A percentile compares a stretch with the other conserved stretches of the same genome.
These are phyloP conservation scores for Dioctria rufipes DNA, from an alignment of 2,888 invertebrate species.

Conservation along the genomic window DNA sequence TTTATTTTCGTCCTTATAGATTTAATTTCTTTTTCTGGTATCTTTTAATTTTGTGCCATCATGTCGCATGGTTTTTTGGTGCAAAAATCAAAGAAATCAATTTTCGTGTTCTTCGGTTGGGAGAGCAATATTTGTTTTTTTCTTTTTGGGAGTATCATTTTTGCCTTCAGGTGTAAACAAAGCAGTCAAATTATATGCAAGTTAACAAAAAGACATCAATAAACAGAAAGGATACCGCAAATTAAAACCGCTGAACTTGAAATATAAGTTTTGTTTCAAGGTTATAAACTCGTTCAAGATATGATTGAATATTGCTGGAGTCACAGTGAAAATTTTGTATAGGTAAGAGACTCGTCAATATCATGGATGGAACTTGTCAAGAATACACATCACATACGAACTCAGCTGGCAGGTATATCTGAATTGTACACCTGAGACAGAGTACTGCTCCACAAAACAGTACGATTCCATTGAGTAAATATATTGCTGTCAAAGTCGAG, in stretches of 20 bases:
- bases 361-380: neutral
- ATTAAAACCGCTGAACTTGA: conserved; percentile 35
- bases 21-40: conserved; percentile 45
- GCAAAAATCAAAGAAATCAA: conserved; percentile 35
- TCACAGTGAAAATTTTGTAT: conserved; percentile 33
- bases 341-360: conserved; percentile 15
- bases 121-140: neutral
- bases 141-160: too few relatives aligned
- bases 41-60: conserved; percentile 32
- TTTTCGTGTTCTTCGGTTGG: neutral
- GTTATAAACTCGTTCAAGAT: conserved; percentile 31
- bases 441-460: neutral
- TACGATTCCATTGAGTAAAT: conserved; percentile 42
- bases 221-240: conserved; percentile 34
- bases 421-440: conserved; percentile 6
- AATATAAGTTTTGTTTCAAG: conserved; percentile 16
- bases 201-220: conserved; percentile 25
- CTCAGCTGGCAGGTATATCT: conserved; percentile 1
- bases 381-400: too few relatives aligned
- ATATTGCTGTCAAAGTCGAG: conserved; percentile 50
- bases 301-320: conserved; percentile 1
- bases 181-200: conserved; percentile 13
- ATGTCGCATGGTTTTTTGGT: neutral
- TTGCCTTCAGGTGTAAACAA: conserved; percentile 15
- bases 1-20: conserved; percentile 36